phyloP scores from a whole-genome alignment of 2,888 invertebrate genomes.

The Phyllotreta cruciferae region DNA sequence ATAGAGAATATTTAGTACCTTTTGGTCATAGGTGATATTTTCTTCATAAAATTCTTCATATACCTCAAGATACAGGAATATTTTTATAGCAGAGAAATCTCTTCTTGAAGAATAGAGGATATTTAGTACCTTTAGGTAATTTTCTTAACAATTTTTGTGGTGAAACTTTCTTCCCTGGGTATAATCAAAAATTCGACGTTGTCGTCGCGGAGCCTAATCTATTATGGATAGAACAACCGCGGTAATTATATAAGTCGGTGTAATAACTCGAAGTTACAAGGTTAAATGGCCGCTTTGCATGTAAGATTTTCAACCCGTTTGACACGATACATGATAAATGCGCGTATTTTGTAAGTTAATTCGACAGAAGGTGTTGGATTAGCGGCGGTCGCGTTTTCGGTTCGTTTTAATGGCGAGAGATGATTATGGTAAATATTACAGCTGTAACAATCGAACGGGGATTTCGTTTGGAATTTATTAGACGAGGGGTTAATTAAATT shows the following conservation, averaged over 20 bases:
- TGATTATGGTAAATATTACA: constrained; percentile 18
- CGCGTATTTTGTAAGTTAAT: constrained; percentile 35
- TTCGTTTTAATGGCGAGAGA: constrained; percentile 11
- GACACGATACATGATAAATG: constrained; percentile 34
- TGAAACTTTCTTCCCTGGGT: neutral
- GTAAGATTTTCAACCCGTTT: constrained; percentile 32
- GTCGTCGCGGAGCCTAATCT: constrained; percentile 27
- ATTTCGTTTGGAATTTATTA: constrained; percentile 4
- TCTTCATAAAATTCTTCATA: no score
- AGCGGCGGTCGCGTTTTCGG: constrained; percentile 4
- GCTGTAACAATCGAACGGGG: neutral
- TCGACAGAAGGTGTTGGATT: constrained; percentile 26
- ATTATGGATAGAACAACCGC: constrained; percentile 30
- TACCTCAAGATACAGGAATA: no score
- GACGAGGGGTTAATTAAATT: neutral
- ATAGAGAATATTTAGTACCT: no score
- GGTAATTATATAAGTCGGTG: constrained; percentile 35
- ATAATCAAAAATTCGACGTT: constrained; percentile 2
- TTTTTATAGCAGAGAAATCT: no score
- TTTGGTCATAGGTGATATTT: no score
- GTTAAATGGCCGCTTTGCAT: constrained; percentile 39
- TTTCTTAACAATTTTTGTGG: neutral
- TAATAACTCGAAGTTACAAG: constrained; percentile 36
- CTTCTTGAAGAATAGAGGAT: no score
- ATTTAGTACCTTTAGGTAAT: no score